Evolutionary conservation across 2,888 invertebrate genomes (phyloP).

Genomic region (Ctenicera cuprea): DNA sequence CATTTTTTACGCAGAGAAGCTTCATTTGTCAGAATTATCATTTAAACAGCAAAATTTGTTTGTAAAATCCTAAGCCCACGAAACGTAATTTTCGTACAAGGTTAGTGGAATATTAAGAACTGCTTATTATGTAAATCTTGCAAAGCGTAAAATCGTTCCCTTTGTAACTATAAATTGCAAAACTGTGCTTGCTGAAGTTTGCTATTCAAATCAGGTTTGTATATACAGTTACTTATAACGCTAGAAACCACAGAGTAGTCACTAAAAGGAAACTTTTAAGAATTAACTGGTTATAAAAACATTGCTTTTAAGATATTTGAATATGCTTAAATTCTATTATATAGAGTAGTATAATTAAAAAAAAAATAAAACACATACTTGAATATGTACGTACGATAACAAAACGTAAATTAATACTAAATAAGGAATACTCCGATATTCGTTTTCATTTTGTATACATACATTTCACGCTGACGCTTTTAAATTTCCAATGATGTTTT

Average conservation of each 20-base stretch:
- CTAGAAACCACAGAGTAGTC: not conserved
- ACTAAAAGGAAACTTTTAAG: not conserved
- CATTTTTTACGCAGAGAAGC: too few species aligned
- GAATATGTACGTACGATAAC: too few species aligned
- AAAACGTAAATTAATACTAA: not conserved
- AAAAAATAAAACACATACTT: too few species aligned
- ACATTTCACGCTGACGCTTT: not conserved
- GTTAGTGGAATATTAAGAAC: constrained; percentile 34
- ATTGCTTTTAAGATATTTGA: too few species aligned
- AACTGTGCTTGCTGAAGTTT: constrained; percentile 34
- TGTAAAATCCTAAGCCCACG: constrained; percentile 10
- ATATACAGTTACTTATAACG: constrained; percentile 33
- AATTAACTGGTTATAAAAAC: not conserved
- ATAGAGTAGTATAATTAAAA: too few species aligned
- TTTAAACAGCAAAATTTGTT: constrained; percentile 6
- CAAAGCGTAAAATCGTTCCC: constrained; percentile 38
- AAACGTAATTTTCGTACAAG: constrained; percentile 15
- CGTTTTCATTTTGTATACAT: not conserved
- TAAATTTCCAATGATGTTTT: constrained; percentile 10
- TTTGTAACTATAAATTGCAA: constrained; percentile 38
- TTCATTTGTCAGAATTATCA: not conserved
- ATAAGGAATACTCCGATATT: not conserved
- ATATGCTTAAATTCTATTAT: too few species aligned
- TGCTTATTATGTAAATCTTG: constrained; percentile 38
- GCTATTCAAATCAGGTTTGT: constrained; percentile 36